Base-by-base conservation (phyloP, 2,888 invertebrate species). In the Gonocerus acuteangulatus region DNA sequence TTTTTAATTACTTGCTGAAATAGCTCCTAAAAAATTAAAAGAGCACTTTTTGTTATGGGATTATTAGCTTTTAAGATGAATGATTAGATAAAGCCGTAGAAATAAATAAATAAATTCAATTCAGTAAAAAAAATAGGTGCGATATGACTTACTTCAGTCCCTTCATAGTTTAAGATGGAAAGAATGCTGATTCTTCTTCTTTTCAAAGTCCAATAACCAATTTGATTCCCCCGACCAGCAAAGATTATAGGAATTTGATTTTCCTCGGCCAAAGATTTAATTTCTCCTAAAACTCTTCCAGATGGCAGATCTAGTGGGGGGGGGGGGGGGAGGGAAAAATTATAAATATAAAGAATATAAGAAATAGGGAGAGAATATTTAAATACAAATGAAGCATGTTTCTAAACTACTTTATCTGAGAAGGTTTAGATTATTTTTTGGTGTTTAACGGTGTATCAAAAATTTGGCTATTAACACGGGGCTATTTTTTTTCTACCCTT, bases 141-240 rank as follows among this genome's bases (percentile, higher is more conserved):
- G n/a, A n/a, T n/a, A n/a, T n/a, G n/a, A 65, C 62, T 60, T 34
- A 68, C 82, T 71, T 84, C 80, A 19, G 78, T 77, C 2, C 83
- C 84, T 70, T 83, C 80, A 68, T 79, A 82, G 71, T 81, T 81
- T 65, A 84, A 73, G 48, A 85, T 73, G 11, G 80, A 83, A 39
- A 83, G 76, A 63, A 81, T 81, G 68, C 82, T 80, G 62, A 84
- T 77, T 2, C 81, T 80, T 4, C 79, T 78, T 58, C 80, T 79
- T 69, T 81, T 82, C 58, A 76, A 75, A 42, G 82, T 75, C 1
- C 79, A 73, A 67, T 78, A 75, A 1, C 83, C 82, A 15, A 85
- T 69, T 61, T 79, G 75, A 27, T 79, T 74, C 6, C 82, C 75
- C 16, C 75, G 76, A 19, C 83, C 73, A 6, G 81, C 78, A 71